Base-by-base conservation (phyloP, 37 sponge, comb jelly and placozoan genomes). In the Petrosia ficiformis region DNA sequence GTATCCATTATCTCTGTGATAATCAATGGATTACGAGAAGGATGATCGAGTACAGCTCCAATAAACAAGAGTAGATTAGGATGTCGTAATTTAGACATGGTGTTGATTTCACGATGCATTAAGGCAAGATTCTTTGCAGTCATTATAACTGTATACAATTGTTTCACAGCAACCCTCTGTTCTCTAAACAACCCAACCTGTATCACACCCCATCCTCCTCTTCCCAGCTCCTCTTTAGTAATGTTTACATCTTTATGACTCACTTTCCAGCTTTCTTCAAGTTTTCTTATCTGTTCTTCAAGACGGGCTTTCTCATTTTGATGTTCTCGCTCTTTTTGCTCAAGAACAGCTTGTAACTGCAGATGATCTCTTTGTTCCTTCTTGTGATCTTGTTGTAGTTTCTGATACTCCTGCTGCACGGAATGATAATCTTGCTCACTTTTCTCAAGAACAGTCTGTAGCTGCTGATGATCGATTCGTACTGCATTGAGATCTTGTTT, bases 31-130 rank as follows among this genome's bases (percentile, higher is more conserved):
- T 69, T 35, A 35, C 74, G 67, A 24, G 57, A 4, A 31, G 68
- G 67, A 33, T 70, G 70, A 4, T 74, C 75, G 37, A 72, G 4
- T 19, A 65, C 82, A 65, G 74, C 86, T 70, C 77, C 86, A 1
- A 90, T 81, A 67, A 90, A 85, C 56, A 72, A 82, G n/a, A 90
- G 73, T 14, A 90, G 73, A 54, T 91, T 82, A 39, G 87, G 92
- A 35, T 91, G 92, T 22, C 77, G 74, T 16, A 83, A 29, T 6
- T 67, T 25, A 4, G 84, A 57, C 61, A 84, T 67, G 39, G 75
- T 75, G 4, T 56, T 58, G 42, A 86, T 91, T 61, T 91, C 87
- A 29, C 82, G n/a, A 28, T 76, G 54, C 35, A 91, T 41, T 54
- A 65, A 63, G 8, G 63, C 58, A 25, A 72, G 37, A 39, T 83